Evolutionary conservation across 1,140 invertebrate species (phyloP), one percentile per base, ranked within the genome.

Genomic region (Zophobas morio): DNA sequence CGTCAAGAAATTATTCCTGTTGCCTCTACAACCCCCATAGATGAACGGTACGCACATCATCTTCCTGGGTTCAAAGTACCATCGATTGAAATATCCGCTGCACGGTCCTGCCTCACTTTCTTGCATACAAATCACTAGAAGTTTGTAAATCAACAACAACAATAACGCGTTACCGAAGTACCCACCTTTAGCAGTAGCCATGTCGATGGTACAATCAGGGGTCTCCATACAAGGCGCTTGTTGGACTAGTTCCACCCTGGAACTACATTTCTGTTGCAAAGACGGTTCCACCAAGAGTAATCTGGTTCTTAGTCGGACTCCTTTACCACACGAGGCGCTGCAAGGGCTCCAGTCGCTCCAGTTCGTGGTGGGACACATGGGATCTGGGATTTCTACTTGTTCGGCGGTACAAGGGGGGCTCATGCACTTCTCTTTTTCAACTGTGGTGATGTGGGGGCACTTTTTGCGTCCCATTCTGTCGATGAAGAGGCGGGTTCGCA

Each of bases 21-120:
- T 96, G n/a, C 95, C 95, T 49, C 93, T 89, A 84, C 97, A 98
- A 53, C 97, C 96, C 32, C 95, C 94, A 87, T 96, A 99, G 33
- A 87, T 88, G 85, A 99, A 98, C 33, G 92, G 90, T 34, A 93
- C 87, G 85, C 96, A 98, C 85, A 91, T 93, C 60, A 90, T 87
- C 82, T 93, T 92, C 34, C 88, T 86, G 0, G 89, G 83, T 85
- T 96, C 92, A 87, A 94, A 98, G 70, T 94, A 92, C 93, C 94
- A 98, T 53, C 95, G 90, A 80, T 92, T 90, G 84, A 95, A 96
- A 80, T 91, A 90, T 0, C 94, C 95, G 66, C 93, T 89, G 85
- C 97, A 99, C 0, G 94, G 94, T 20, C 96, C 96, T 51, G 86
- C 85, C 56, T 95, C 92, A 1, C 89, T 86, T 46, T 90, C 88